These are phyloP conservation scores for Rhynchopsitta pachyrhyncha DNA, from an alignment of 2,113 vertebrate species.

Conservation along the genomic window DNA sequence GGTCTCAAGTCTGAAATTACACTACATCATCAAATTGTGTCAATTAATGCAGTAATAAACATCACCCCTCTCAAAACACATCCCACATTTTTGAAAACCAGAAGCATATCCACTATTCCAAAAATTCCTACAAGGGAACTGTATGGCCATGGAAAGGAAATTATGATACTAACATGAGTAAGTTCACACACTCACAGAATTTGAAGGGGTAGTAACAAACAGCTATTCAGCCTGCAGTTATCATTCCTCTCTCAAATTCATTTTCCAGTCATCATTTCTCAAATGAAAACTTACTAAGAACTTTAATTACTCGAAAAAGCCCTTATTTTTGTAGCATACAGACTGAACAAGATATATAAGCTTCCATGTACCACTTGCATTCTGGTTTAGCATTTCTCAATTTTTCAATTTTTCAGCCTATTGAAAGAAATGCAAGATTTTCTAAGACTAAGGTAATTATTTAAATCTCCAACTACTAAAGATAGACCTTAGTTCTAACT, in stretches of 20 bases:
- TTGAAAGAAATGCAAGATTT: background rate
- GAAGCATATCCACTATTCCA: background rate
- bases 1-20: background rate
- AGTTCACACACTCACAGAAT: background rate
- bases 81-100: background rate
- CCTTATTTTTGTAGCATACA: background rate
- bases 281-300: background rate
- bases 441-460: background rate
- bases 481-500: background rate
- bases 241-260: background rate
- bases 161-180: background rate
- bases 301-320: background rate
- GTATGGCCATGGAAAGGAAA: background rate
- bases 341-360: background rate
- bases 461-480: background rate
- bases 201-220: background rate
- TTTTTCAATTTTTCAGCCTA: background rate
- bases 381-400: background rate
- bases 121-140: background rate
- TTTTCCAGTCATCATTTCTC: background rate
- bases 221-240: background rate
- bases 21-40: background rate
- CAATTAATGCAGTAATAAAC: background rate
- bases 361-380: background rate
- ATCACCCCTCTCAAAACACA: background rate